Evolutionary conservation across 2,888 invertebrate species (phyloP).

Genomic region (Dryococelus australis): DNA sequence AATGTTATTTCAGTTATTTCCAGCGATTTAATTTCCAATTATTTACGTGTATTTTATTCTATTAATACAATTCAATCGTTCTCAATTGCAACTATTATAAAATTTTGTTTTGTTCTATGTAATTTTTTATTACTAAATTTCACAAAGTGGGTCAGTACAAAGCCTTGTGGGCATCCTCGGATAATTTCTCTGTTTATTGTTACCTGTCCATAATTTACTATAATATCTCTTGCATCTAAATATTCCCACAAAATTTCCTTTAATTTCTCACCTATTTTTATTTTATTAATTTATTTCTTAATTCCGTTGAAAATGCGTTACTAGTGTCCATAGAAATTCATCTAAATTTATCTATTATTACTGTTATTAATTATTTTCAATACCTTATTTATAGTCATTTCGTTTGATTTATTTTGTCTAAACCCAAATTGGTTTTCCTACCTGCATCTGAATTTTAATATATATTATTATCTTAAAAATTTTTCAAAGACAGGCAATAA

Average conservation of each 20-base stretch:
- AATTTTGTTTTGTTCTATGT: neutral
- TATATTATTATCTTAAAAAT: neutral
- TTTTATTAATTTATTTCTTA: neutral
- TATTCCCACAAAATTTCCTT: neutral
- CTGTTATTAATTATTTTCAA: too few relatives aligned
- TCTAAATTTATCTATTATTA: too few relatives aligned
- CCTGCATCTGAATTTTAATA: too few relatives aligned
- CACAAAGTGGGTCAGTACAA: neutral
- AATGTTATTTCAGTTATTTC: neutral
- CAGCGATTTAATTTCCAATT: neutral
- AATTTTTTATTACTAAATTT: neutral
- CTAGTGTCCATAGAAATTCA: too few relatives aligned
- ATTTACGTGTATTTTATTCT: neutral
- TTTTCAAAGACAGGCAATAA: neutral
- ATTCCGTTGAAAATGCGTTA: neutral
- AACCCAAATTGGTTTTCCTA: too few relatives aligned
- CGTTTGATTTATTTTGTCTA: too few relatives aligned
- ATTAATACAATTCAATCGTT: neutral
- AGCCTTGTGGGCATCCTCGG: neutral
- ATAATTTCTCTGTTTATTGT: neutral
- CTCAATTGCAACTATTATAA: neutral
- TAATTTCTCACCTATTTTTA: neutral
- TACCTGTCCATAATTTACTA: neutral
- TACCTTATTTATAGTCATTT: too few relatives aligned
- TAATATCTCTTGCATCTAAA: neutral